phyloP scores from a whole-genome alignment of 2,113 vertebrate species.

The Gallinago paraguaiae region DNA sequence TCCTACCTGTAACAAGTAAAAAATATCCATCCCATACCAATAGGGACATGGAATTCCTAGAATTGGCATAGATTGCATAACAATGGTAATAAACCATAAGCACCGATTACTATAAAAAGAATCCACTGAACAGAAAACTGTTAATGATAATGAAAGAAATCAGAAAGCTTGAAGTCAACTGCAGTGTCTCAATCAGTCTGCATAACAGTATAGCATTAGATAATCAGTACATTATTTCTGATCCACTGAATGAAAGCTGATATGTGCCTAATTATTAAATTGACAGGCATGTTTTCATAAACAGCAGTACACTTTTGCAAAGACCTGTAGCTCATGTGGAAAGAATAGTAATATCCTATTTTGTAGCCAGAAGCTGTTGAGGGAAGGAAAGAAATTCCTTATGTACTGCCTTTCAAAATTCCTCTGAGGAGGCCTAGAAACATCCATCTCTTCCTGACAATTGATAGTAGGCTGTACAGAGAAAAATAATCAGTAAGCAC shows the following conservation, averaged over 20 bases:
- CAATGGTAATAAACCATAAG: background rate
- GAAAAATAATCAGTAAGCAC: background rate
- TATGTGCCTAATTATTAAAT: background rate
- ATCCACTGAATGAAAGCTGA: background rate
- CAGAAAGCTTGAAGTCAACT: background rate
- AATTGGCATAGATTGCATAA: background rate
- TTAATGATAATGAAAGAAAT: slow-evolving; percentile 1
- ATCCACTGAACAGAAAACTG: background rate
- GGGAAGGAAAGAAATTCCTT: background rate
- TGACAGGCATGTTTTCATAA: slow-evolving; percentile 12
- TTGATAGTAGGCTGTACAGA: background rate
- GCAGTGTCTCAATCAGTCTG: background rate
- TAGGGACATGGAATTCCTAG: background rate
- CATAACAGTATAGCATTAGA: background rate
- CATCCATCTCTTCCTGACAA: background rate
- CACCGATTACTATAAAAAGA: background rate
- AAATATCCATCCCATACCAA: background rate
- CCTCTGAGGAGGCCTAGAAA: background rate
- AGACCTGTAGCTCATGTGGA: background rate
- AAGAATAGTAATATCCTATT: background rate
- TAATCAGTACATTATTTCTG: background rate
- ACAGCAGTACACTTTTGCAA: background rate
- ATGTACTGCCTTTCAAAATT: background rate
- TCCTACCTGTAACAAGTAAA: background rate
- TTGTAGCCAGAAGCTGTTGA: background rate